These are phyloP conservation scores for Pipistrellus pygmaeus DNA, from an alignment of 2,797 vertebrate species.

Conservation along the genomic window DNA sequence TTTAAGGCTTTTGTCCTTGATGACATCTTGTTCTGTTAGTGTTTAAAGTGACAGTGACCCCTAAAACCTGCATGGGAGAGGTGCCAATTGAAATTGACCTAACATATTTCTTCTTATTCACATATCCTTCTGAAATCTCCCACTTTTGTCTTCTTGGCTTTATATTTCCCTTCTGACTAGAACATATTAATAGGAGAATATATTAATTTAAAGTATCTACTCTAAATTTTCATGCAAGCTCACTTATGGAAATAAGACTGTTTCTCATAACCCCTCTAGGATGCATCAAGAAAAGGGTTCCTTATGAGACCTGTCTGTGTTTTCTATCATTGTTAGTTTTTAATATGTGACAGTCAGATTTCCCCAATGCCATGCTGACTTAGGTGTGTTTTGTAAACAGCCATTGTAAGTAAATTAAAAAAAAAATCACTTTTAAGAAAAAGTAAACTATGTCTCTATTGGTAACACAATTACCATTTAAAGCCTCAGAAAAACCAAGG, in stretches of 20 bases:
- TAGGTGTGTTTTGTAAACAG: neutral
- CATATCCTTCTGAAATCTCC: neutral
- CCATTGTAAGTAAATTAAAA: neutral
- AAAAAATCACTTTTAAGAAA: neutral
- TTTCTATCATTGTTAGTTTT: conserved; percentile 22
- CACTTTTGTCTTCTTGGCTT: neutral
- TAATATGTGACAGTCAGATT: neutral
- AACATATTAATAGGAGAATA: neutral
- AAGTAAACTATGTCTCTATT: neutral
- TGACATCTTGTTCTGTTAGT: neutral
- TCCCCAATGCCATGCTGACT: neutral
- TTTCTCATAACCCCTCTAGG: neutral
- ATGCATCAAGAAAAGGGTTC: neutral
- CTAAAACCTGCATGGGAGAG: neutral
- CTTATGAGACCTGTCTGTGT: neutral
- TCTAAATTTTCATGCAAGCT: neutral
- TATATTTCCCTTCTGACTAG: neutral
- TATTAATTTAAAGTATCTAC: conserved; percentile 22
- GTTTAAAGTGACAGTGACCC: neutral
- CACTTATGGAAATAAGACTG: conserved; percentile 41
- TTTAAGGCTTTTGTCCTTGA: neutral
- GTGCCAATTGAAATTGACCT: neutral
- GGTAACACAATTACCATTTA: neutral
- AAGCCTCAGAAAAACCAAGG: neutral
- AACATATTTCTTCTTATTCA: neutral